These are phyloP conservation scores for Connochaetes taurinus DNA, from an alignment of 2,113 vertebrate genomes.

Conservation along the genomic window DNA sequence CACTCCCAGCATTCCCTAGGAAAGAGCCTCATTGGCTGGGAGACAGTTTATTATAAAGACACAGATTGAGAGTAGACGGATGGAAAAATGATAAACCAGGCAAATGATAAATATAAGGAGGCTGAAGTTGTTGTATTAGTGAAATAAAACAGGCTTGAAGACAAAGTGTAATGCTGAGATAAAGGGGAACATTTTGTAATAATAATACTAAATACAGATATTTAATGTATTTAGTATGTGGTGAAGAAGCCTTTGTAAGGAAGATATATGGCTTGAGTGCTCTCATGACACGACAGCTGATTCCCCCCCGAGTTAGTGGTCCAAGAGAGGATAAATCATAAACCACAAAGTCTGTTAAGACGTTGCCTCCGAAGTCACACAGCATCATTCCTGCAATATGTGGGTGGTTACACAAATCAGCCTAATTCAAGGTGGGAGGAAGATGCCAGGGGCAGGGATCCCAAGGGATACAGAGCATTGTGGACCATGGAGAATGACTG, in stretches of 20 bases:
- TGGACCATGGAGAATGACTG: accelerated
- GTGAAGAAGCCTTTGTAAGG: neutral
- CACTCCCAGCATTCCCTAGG: neutral
- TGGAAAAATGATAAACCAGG: neutral
- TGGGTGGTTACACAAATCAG: neutral
- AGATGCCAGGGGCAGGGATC: too few relatives aligned
- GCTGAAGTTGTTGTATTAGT: neutral
- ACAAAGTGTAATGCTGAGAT: neutral
- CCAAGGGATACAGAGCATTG: neutral
- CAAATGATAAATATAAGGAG: neutral
- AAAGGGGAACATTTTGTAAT: neutral
- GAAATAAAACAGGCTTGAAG: neutral
- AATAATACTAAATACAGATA: neutral
- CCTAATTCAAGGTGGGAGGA: neutral
- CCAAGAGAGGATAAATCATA: neutral
- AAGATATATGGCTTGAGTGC: neutral
- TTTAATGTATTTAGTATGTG: neutral
- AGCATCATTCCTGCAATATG: neutral
- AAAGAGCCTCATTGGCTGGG: neutral
- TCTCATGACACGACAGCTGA: too few relatives aligned
- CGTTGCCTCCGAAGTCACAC: neutral
- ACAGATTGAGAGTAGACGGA: neutral
- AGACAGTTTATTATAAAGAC: neutral
- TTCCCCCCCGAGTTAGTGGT: neutral
- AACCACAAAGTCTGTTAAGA: neutral